These are phyloP conservation scores for Euborellia annulipes DNA, from an alignment of 1,140 invertebrate genomes.

Conservation along the genomic window DNA sequence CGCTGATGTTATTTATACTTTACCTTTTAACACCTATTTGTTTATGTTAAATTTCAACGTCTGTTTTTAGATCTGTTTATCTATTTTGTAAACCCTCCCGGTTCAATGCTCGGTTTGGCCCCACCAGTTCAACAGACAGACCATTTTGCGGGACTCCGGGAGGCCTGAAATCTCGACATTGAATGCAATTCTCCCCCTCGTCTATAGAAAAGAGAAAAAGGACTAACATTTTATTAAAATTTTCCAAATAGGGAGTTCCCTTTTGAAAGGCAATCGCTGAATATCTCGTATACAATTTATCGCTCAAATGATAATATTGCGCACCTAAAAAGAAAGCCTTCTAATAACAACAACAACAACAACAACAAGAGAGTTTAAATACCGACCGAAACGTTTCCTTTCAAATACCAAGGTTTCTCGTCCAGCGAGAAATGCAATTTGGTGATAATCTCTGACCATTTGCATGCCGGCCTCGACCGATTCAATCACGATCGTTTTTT, in stretches of 20 bases:
- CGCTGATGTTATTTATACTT: no score
- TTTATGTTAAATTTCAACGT: no score
- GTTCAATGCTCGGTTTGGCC: no score
- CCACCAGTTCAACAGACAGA: no score
- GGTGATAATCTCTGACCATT: slow-evolving; percentile 33
- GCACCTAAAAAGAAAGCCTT: slow-evolving; percentile 38
- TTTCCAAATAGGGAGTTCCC: slow-evolving; percentile 49
- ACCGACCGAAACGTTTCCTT: slow-evolving; percentile 44
- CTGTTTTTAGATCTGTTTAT: no score
- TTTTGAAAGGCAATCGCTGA: slow-evolving; percentile 55
- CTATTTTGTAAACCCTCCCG: no score
- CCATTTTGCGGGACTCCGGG: no score
- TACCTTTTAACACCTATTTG: no score
- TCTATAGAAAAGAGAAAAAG: slow-evolving; percentile 2
- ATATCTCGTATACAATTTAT: slow-evolving; percentile 53
- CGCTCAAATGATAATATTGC: slow-evolving; percentile 50
- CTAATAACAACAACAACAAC: no score
- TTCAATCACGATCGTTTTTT: slow-evolving; percentile 33
- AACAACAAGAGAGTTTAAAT: no score
- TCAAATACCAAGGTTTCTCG: slow-evolving; percentile 53
- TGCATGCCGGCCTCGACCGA: slow-evolving; percentile 48
- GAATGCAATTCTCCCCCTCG: no score
- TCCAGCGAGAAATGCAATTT: slow-evolving; percentile 44
- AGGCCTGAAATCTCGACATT: no score
- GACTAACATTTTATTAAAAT: slow-evolving; percentile 47